phyloP scores from a whole-genome alignment of 2,888 invertebrate genomes.

The Taenaris catops region DNA sequence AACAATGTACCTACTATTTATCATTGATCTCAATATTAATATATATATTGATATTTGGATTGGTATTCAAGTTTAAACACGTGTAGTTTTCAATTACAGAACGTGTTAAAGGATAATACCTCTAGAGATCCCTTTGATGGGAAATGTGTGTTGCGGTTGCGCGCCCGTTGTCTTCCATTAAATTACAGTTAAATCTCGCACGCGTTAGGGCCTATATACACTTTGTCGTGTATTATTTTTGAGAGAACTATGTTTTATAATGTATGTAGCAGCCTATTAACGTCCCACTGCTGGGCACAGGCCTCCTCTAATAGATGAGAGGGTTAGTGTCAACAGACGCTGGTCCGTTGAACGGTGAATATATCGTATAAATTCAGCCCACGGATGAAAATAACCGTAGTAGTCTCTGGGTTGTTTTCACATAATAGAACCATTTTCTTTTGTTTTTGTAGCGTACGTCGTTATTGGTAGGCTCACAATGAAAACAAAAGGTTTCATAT shows the following conservation, averaged over 20 bases:
- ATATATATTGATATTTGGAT: too few relatives aligned
- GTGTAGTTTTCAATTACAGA: slow-evolving; percentile 20
- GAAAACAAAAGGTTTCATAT: slow-evolving; percentile 76
- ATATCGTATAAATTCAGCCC: slow-evolving; percentile 77
- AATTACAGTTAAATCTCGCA: slow-evolving; percentile 51
- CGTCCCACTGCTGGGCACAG: too few relatives aligned
- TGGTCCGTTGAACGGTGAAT: slow-evolving; percentile 60
- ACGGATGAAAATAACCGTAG: slow-evolving; percentile 74
- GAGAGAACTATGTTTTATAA: too few relatives aligned
- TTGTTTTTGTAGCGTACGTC: slow-evolving; percentile 74
- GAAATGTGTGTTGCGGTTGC: slow-evolving; percentile 58
- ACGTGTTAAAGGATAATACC: slow-evolving; percentile 14
- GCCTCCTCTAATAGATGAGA: too few relatives aligned
- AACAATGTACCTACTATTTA: too few relatives aligned
- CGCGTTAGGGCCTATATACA: slow-evolving; percentile 15
- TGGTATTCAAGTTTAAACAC: slow-evolving; percentile 11
- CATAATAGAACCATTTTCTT: slow-evolving; percentile 79
- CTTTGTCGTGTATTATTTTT: too few relatives aligned
- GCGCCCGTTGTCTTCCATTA: slow-evolving; percentile 49
- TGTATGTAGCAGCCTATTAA: too few relatives aligned
- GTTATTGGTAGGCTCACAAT: slow-evolving; percentile 72
- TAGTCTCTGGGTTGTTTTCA: slow-evolving; percentile 76
- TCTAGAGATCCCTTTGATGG: slow-evolving; percentile 56
- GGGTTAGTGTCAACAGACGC: slow-evolving; percentile 33
- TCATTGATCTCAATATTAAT: too few relatives aligned